These are phyloP conservation scores for Tetheella fluctuosa DNA, from an alignment of 2,888 invertebrate species.

Conservation along the genomic window DNA sequence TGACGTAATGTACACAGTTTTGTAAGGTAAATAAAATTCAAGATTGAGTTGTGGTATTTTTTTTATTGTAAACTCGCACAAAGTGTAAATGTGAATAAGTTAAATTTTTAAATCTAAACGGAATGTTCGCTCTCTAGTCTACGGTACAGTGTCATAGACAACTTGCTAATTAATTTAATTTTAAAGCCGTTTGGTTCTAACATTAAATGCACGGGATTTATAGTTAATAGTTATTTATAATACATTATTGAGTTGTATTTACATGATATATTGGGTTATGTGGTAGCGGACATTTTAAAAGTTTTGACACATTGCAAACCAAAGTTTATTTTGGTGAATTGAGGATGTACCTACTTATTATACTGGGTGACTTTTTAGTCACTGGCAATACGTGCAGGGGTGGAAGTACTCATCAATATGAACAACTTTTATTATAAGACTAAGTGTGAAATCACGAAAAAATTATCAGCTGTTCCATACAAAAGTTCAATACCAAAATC, in stretches of 20 bases:
- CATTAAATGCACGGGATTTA: constrained; percentile 47
- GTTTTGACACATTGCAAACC: not conserved
- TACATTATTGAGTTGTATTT: constrained; percentile 17
- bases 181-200: constrained; percentile 64
- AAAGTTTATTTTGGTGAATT: not conserved
- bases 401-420: no score
- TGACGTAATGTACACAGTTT: no score
- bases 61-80: constrained; percentile 48
- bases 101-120: constrained; percentile 58
- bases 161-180: constrained; percentile 21
- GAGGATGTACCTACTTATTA: not conserved
- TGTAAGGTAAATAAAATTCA: constrained; percentile 18
- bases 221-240: constrained; percentile 13
- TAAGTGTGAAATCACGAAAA: no score
- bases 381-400: no score
- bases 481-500: no score
- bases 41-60: constrained; percentile 30
- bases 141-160: constrained; percentile 1
- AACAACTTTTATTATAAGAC: no score
- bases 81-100: constrained; percentile 65
- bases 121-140: constrained; percentile 49
- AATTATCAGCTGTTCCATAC: no score
- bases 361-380: no score
- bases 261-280: not conserved
- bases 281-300: not conserved